Evolutionary conservation across 2,888 invertebrate genomes (phyloP).

Genomic region (Ligdia adustata): DNA sequence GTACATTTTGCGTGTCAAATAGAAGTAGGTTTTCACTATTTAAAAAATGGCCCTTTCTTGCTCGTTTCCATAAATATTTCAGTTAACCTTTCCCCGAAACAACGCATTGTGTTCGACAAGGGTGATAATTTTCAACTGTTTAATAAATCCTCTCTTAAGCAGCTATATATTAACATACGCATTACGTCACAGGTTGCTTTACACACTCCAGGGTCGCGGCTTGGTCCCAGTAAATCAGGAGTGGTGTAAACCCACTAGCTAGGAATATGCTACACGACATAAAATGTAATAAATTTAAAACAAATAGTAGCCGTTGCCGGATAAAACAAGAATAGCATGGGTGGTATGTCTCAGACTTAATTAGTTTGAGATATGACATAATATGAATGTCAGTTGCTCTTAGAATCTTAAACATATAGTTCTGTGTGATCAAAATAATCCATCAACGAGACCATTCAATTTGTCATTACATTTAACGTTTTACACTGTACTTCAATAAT

Average conservation of each 20-base stretch:
- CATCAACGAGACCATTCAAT: no score
- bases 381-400: not conserved
- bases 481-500: not conserved
- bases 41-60: no score
- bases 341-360: not conserved
- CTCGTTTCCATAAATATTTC: no score
- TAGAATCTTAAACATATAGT: not conserved
- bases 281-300: not conserved
- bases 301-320: not conserved
- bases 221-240: slow-evolving; percentile 51
- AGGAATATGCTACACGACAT: not conserved
- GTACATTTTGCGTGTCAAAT: no score
- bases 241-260: not conserved
- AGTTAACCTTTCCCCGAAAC: no score
- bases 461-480: not conserved
- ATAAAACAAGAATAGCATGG: not conserved
- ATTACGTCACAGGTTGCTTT: slow-evolving; percentile 10
- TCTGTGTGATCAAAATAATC: no score
- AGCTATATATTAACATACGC: slow-evolving; percentile 11
- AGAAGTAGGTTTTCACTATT: no score
- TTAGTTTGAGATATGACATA: not conserved
- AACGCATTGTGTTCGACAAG: no score
- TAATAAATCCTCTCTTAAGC: not conserved
- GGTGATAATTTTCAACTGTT: not conserved
- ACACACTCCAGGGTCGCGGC: slow-evolving; percentile 20